Percentiles rank a stretch among this genome's conserved stretches.
Conservation (phyloP, 2,797 vertebrate species). For the Stomatorhinus walkeri region DNA sequence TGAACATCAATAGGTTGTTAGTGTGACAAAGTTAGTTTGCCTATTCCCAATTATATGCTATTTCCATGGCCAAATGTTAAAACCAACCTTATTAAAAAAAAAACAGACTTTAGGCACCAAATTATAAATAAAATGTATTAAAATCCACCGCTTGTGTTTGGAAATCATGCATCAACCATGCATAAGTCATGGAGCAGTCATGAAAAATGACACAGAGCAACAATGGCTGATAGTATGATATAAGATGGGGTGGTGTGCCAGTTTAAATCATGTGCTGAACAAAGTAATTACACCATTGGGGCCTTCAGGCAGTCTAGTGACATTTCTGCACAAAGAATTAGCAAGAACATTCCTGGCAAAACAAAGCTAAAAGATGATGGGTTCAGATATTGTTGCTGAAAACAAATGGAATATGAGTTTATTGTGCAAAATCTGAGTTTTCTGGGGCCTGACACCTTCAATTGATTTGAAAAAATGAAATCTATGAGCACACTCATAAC, state of each 20-base stretch:
- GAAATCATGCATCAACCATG: background rate
- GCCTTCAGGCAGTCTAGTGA: background rate
- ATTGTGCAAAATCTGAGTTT: background rate
- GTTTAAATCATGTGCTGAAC: background rate
- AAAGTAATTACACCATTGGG: background rate
- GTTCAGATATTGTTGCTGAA: background rate
- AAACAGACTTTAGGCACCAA: background rate
- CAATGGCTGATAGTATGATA: background rate
- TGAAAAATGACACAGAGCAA: background rate
- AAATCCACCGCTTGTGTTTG: background rate
- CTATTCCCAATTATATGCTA: background rate
- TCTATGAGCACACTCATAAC: background rate
- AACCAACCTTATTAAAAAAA: background rate
- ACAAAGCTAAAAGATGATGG: background rate
- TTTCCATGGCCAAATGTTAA: background rate
- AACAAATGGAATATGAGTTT: slow-evolving; percentile 6
- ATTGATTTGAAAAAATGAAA: background rate
- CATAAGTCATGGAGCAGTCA: background rate
- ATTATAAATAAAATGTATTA: background rate
- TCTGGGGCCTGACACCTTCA: background rate
- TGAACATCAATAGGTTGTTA: background rate
- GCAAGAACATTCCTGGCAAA: background rate
- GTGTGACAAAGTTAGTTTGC: background rate
- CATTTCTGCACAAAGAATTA: background rate
- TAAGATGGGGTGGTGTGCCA: background rate